Conservation (phyloP, 2,888 invertebrate genomes). For the Athalia cordata region DNA sequence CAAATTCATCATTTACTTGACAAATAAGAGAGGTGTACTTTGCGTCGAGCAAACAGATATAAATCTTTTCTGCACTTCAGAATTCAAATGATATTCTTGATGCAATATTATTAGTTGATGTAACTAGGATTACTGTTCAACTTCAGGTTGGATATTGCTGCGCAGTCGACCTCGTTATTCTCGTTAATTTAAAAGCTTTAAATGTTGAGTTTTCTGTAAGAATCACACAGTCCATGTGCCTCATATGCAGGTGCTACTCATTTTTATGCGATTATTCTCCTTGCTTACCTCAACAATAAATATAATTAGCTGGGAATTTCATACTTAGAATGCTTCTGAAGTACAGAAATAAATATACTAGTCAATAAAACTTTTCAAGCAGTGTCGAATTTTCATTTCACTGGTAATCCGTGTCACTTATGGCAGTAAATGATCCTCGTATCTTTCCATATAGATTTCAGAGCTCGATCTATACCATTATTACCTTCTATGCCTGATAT, state of each 20-base stretch:
- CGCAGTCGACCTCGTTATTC: background rate
- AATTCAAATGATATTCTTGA: constrained; percentile 43
- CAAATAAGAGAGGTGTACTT: background rate
- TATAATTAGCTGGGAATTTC: constrained; percentile 10
- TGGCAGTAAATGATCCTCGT: constrained; percentile 20
- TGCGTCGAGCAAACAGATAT: constrained; percentile 29
- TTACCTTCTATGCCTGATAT: constrained; percentile 43
- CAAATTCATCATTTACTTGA: background rate
- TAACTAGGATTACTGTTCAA: background rate
- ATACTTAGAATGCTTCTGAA: constrained; percentile 52
- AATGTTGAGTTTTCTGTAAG: background rate
- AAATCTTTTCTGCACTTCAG: constrained; percentile 57
- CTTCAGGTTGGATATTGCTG: background rate
- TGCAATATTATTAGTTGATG: background rate
- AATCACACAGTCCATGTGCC: background rate
- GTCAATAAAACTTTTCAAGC: constrained; percentile 13
- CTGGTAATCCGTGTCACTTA: constrained; percentile 30
- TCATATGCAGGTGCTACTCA: constrained; percentile 16
- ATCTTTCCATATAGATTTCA: constrained; percentile 15
- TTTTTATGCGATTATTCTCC: constrained; percentile 25
- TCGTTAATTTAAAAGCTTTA: background rate
- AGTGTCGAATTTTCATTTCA: constrained; percentile 16
- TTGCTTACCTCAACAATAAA: constrained; percentile 40
- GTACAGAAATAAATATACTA: constrained; percentile 54
- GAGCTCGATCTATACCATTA: constrained; percentile 27